Base-by-base conservation (phyloP, 1,140 invertebrate species). In the Samia ricini region DNA sequence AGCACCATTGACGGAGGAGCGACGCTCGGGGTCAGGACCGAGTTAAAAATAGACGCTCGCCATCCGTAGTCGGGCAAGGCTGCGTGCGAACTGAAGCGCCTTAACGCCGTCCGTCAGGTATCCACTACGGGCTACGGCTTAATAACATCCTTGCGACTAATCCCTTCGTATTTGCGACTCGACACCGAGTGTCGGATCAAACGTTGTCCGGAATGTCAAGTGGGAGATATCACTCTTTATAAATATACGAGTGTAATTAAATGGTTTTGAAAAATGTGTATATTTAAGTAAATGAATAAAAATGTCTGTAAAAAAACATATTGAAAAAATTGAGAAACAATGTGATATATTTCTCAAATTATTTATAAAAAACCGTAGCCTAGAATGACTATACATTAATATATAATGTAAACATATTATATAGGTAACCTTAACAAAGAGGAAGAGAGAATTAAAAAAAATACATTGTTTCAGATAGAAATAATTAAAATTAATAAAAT, bases 41-140 rank as follows among this genome's bases (percentile, higher is more conserved):
- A 56, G 71, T 82, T 85, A 85, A 76, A 87, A 75, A 82, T 87
- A 87, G 83, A 79, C 76, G 79, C 65, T 79, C 81, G 74, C 64
- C 76, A 66, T n/a, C 26, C 10, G 26, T 69, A 79, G 64, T 83
- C 60, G 76, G 76, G 64, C 81, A 85, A 85, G 78, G 82, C 76
- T 76, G 55, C 60, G 72, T 76, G 55, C 60, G 72, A 68, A 69
- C 76, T 71, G 54, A 56, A 58, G 66, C 62, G 72, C 61, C 74
- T 69, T 77, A 74, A 68, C 70, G 69, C 69, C 69, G 61, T 60
- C 70, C 59, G 57, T 33, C 76, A 80, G 79, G 76, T 78, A 72
- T 12, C 33, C 5, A 36, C 4, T 42, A 12, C 33, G 33, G n/a
- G 33, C n/a, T 42, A 42, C 59, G 63, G 63, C 68, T 76, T 73